phyloP scores from a whole-genome alignment of 2,797 vertebrate genomes.

The Chlorospingus semifuscus region DNA sequence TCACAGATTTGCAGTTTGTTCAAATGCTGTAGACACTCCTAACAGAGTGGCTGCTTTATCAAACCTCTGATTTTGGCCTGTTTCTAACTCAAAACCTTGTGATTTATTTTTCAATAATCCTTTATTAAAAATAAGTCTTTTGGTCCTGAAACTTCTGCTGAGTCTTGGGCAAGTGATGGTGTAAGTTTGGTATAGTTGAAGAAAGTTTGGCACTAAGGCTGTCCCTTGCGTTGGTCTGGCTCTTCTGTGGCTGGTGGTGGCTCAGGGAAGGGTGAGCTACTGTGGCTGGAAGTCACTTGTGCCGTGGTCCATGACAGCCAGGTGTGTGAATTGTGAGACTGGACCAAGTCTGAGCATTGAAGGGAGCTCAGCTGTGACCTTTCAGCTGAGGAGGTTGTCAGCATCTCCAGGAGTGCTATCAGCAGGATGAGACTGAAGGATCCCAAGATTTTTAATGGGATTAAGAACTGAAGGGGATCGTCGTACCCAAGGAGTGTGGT shows the following conservation, averaged over 20 bases:
- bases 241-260: neutral
- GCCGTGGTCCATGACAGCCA: neutral
- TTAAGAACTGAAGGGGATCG: neutral
- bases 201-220: neutral
- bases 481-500: rapidly evolving
- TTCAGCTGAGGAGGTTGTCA: neutral
- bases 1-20: neutral
- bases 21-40: neutral
- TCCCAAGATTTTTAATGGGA: constrained; percentile 2
- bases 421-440: neutral
- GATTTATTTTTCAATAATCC: neutral
- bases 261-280: neutral
- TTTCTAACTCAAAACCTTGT: neutral
- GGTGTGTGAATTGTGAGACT: neutral
- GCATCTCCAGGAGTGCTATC: neutral
- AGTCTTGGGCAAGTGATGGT: neutral
- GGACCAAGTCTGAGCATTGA: neutral
- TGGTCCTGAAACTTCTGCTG: neutral
- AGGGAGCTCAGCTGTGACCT: neutral
- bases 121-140: neutral
- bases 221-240: neutral
- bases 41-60: neutral
- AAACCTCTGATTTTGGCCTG: neutral
- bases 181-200: neutral
- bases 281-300: neutral